Percentiles rank a stretch among this genome's conserved stretches.
Evolutionary conservation across 2,113 vertebrate genomes (phyloP).

Genomic region (Clarias gariepinus): DNA sequence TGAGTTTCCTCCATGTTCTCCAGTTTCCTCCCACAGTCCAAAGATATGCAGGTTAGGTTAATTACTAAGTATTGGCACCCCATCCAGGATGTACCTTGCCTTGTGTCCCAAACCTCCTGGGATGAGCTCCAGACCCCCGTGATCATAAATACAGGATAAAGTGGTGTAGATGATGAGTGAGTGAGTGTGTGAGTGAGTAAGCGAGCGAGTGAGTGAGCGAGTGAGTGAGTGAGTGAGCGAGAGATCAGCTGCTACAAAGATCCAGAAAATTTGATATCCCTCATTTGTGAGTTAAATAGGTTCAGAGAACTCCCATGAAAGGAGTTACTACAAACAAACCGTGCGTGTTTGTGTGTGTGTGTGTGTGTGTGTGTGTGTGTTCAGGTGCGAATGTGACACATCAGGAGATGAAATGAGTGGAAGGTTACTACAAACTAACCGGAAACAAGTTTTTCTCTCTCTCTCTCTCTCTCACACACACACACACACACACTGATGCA

Average conservation of each 20-base stretch:
- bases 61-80: too few species aligned
- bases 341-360: constrained; percentile 33
- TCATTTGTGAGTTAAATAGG: neutral
- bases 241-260: neutral
- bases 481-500: neutral
- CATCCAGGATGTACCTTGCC: too few species aligned
- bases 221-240: neutral
- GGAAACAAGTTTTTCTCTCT: neutral
- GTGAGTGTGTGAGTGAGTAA: too few species aligned
- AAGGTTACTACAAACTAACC: constrained; percentile 36
- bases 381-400: constrained; percentile 40
- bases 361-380: constrained; percentile 55
- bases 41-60: too few species aligned
- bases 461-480: constrained; percentile 61
- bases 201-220: too few species aligned
- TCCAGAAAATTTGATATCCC: neutral
- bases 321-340: too few species aligned
- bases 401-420: constrained; percentile 27
- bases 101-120: too few species aligned
- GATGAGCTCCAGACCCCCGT: too few species aligned
- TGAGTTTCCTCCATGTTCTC: too few species aligned
- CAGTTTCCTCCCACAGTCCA: too few species aligned
- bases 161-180: too few species aligned
- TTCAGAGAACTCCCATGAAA: neutral
- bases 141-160: too few species aligned